Percentiles rank a stretch among this genome's conserved stretches.
These are phyloP conservation scores for Channa argus DNA, from an alignment of 2,113 vertebrate genomes.

Conservation along the genomic window DNA sequence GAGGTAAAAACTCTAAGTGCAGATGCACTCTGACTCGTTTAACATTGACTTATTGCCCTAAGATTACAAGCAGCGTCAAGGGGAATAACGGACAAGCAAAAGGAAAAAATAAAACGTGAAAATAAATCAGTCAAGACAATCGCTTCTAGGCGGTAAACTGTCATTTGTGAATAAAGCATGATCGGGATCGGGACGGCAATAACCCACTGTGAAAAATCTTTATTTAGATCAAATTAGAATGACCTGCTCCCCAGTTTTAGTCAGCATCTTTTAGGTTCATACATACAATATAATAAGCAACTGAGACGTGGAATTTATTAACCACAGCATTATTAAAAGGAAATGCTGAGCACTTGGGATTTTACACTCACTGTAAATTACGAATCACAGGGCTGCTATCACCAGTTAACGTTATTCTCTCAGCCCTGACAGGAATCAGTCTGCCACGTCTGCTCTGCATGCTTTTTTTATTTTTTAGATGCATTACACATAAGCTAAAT, in stretches of 20 bases:
- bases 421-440: constrained; percentile 59
- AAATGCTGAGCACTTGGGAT: constrained; percentile 68
- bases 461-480: constrained; percentile 8
- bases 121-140: background rate
- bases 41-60: constrained; percentile 57
- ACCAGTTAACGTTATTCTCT: constrained; percentile 71
- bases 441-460: constrained; percentile 60
- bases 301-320: constrained; percentile 63
- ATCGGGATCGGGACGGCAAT: constrained; percentile 32
- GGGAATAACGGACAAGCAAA: constrained; percentile 18
- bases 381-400: constrained; percentile 76
- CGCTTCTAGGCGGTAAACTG: constrained; percentile 31
- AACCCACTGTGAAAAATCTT: constrained; percentile 59
- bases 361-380: constrained; percentile 76
- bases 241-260: constrained; percentile 45
- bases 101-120: background rate
- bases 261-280: constrained; percentile 59
- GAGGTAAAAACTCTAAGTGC: constrained; percentile 64
- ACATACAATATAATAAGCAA: constrained; percentile 55
- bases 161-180: constrained; percentile 46
- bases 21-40: constrained; percentile 49
- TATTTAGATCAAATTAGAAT: constrained; percentile 37
- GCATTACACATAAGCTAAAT: constrained; percentile 59
- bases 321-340: constrained; percentile 59
- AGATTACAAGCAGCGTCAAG: constrained; percentile 44